A percentile compares a stretch with the other conserved stretches of the same genome.
Evolutionary conservation across 2,797 vertebrate genomes (phyloP).

Genomic region (Arnoldichthys spilopterus): DNA sequence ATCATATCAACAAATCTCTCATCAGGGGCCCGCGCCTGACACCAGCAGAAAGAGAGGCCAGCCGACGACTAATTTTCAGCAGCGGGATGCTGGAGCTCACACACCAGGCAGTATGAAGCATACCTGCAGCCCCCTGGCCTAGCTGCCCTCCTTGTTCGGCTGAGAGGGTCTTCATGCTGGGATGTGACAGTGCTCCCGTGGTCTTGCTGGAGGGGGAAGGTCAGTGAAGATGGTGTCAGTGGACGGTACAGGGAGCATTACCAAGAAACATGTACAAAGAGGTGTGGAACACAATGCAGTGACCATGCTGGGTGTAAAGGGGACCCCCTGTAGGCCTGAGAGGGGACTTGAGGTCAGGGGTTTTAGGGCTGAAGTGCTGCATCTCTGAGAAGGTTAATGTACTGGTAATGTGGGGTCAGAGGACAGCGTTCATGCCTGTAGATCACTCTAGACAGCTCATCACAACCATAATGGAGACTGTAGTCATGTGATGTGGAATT

Average conservation of each 20-base stretch:
- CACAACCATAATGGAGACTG: slow-evolving; percentile 47
- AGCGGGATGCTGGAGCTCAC: slow-evolving; percentile 67
- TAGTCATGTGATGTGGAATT: slow-evolving; percentile 32
- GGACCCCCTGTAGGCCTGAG: slow-evolving; percentile 72
- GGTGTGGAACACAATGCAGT: slow-evolving; percentile 66
- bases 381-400: slow-evolving; percentile 75
- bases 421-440: slow-evolving; percentile 65
- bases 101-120: slow-evolving; percentile 62
- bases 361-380: slow-evolving; percentile 71
- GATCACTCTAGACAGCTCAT: slow-evolving; percentile 72
- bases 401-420: slow-evolving; percentile 79
- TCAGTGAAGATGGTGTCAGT: slow-evolving; percentile 54
- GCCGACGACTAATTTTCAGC: slow-evolving; percentile 77
- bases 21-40: slow-evolving; percentile 75
- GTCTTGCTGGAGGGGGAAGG: slow-evolving; percentile 36
- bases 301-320: slow-evolving; percentile 61
- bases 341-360: slow-evolving; percentile 72
- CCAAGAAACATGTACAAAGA: slow-evolving; percentile 68
- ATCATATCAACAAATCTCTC: slow-evolving; percentile 85
- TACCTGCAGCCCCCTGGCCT: slow-evolving; percentile 68
- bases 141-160: slow-evolving; percentile 48
- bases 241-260: slow-evolving; percentile 58
- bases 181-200: slow-evolving; percentile 49
- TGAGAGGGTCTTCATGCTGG: slow-evolving; percentile 62
- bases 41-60: slow-evolving; percentile 74